Evolutionary conservation across 2,888 invertebrate genomes (phyloP), one percentile per base, ranked within the genome.

Genomic region (Operophtera brumata): DNA sequence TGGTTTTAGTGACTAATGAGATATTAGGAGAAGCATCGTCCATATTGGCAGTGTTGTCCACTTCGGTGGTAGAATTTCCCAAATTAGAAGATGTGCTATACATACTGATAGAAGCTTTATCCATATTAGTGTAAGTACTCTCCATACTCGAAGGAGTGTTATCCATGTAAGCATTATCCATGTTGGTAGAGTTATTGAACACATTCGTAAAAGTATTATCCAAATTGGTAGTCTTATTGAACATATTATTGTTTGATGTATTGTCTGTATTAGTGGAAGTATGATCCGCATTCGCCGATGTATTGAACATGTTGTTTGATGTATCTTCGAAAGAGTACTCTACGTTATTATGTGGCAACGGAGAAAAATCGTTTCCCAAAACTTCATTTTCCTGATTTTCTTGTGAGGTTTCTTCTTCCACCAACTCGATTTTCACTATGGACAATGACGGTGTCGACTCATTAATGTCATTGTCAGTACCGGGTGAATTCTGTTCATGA

Each of bases 381-480:
- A 65, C 65, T 42, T 76, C 74, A 37, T 67, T 67, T 39, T 67
- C 64, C 43, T 78, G 76, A 36, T 77, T 73, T 14, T 78, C 76
- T 58, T 80, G 82, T 8, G 71, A 64, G 13, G 73, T 61, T 65
- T 86, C 82, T 58, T 82, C 80, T 59, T 83, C 80, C 60, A 78
- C 76, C 12, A 82, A 64, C 59, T 82, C 84, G 45, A 75, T 75
- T 75, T 80, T 79, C 0, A 76, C 70, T 37, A 76, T 72, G 37
- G 80, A 74, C 62, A 80, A 81, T 10, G 80, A 77, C 61, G 82
- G 80, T 13, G 79, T 76, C 59, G 80, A 71, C 39, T 78, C 73
- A 8, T 78, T 70, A 47, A 80, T 76, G 49, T 73, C 74, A 56
- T 80, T 75, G 52, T 77, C 73, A 40, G 64, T 61, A 47, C 60